phyloP scores from a whole-genome alignment of 2,797 vertebrate species.

The Toxotes lorentzi region DNA sequence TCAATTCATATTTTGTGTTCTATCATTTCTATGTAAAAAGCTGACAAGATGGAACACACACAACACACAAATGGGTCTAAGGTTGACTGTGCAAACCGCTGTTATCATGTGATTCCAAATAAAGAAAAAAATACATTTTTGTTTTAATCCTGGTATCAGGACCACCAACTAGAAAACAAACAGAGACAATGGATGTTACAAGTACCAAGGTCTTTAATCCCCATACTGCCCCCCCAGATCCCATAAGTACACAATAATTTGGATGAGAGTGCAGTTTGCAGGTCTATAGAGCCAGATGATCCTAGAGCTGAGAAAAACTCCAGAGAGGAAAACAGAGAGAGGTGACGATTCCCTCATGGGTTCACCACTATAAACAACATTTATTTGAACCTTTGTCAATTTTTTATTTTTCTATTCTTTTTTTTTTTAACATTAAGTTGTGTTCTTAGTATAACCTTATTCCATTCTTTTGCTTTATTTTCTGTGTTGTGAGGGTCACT shows the following conservation, averaged over 20 bases:
- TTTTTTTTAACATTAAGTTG: background rate
- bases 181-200: background rate
- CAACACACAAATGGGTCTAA: too few relatives aligned
- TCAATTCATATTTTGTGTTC: too few relatives aligned
- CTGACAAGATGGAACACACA: too few relatives aligned
- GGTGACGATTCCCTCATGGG: background rate
- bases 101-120: too few relatives aligned
- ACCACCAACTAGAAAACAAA: background rate
- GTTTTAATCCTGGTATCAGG: too few relatives aligned
- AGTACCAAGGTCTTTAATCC: background rate
- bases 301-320: background rate
- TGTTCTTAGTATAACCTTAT: background rate
- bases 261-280: background rate
- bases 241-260: background rate
- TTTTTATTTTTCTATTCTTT: too few relatives aligned
- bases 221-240: background rate
- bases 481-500: background rate
- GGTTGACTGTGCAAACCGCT: too few relatives aligned
- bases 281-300: background rate
- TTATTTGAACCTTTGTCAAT: background rate
- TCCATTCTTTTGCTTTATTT: background rate
- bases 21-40: too few relatives aligned
- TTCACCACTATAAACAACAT: background rate
- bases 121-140: too few relatives aligned
- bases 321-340: background rate